Base-by-base conservation (phyloP, 1,140 invertebrate species). In the Thrips palmi region DNA sequence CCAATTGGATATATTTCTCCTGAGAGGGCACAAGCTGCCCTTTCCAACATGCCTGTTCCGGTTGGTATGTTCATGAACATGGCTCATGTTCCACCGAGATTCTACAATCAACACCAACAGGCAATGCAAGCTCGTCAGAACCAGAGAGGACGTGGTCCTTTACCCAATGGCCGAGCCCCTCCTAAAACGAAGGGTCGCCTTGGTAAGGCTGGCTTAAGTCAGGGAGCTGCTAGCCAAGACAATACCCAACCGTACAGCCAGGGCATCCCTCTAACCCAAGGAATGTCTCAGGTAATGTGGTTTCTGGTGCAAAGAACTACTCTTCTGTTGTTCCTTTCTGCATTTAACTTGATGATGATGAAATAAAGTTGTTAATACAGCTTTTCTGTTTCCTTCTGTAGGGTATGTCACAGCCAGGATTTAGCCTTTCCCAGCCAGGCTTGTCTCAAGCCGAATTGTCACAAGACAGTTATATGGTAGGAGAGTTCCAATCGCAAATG, bases 1-100 rank as follows among this genome's bases (percentile, higher is more conserved):
- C 84, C 87, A n/a, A 76, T 93, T 38, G 81, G 82, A 14, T 93
- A 85, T 55, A 93, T 94, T 34, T 87, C 83, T 18, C 79, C 80
- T 1, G 85, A 89, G 49, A 63, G 83, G 22, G 76, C 77, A 1
- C 76, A 82, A 45, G 75, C 79, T 1, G 68, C 76, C 8, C 60
- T 83, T 49, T 73, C 72, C 43, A 80, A 76, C 43, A 66, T 84
- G 31, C 86, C 88, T 0, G 86, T 94, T 3, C 85, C 87, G 0
- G 74, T 89, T n/a, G 86, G 86, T 15, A 88, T 91, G 81, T 89
- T 92, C 47, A 84, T 91, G 74, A 86, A 86, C 49, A 85, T 87
- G 81, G 71, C 79, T 6, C 82, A 84, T 40, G 71, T 88, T 23
- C 81, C 81, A n/a, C 81, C 82, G 2, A 56, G 81, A 4, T 88